Evolutionary conservation across 2,888 invertebrate species (phyloP).

Genomic region (Catocala nupta): DNA sequence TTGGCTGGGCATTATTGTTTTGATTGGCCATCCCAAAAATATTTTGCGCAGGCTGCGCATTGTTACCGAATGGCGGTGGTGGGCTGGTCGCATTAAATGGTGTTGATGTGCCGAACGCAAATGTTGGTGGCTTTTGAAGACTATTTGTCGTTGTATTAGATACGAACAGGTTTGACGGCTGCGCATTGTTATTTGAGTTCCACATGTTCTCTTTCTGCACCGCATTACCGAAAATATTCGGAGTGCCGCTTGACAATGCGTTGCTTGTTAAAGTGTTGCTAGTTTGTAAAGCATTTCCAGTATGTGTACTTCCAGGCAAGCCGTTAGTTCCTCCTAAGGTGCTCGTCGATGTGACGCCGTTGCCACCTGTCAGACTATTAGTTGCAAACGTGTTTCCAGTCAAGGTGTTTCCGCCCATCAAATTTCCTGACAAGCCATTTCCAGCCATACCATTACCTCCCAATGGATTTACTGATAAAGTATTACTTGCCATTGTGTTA

Average conservation of each 20-base stretch:
- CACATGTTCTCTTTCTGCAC: constrained; percentile 69
- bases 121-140: constrained; percentile 63
- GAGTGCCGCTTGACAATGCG: constrained; percentile 31
- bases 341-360: constrained; percentile 15
- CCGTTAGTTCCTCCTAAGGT: constrained; percentile 47
- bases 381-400: constrained; percentile 27
- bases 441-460: constrained; percentile 18
- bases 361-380: constrained; percentile 28
- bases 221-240: constrained; percentile 57
- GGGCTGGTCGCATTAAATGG: constrained; percentile 56
- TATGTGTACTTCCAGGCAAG: constrained; percentile 46
- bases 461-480: constrained; percentile 32
- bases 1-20: constrained; percentile 52
- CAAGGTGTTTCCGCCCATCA: constrained; percentile 21
- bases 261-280: constrained; percentile 40
- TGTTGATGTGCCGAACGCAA: constrained; percentile 67
- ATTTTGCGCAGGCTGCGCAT: constrained; percentile 54
- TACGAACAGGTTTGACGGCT: constrained; percentile 59
- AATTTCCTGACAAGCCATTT: constrained; percentile 10
- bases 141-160: constrained; percentile 54
- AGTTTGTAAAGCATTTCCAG: constrained; percentile 46
- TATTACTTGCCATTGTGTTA: constrained; percentile 40
- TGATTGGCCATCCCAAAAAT: constrained; percentile 66
- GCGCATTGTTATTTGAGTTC: constrained; percentile 57
- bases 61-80: constrained; percentile 59